A percentile compares a stretch with the other conserved stretches of the same genome.
phyloP scores from a whole-genome alignment of 2,113 vertebrate species.

The Oxyura jamaicensis region DNA sequence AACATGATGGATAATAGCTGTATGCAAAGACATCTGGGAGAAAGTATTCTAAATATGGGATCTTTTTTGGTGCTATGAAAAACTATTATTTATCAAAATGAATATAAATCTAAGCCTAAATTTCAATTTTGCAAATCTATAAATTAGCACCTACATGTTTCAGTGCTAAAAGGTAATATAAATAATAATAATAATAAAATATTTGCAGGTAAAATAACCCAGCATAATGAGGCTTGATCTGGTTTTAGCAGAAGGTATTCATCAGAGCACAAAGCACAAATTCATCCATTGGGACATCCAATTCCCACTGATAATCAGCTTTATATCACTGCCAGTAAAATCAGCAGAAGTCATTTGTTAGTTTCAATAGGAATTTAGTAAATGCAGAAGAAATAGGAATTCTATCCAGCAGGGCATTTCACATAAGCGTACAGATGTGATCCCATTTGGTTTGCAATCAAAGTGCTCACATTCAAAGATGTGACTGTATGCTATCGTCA shows the following conservation, averaged over 20 bases:
- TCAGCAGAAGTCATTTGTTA: neutral
- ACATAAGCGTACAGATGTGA: neutral
- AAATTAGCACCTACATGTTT: neutral
- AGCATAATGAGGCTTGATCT: neutral
- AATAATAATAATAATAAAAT: no score
- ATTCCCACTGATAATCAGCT: neutral
- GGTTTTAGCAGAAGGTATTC: neutral
- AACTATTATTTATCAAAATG: neutral
- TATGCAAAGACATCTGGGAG: neutral
- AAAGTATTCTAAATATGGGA: neutral
- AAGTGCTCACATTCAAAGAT: neutral
- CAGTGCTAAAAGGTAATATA: neutral
- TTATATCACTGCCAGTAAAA: neutral
- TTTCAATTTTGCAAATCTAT: neutral
- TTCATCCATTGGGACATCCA: neutral
- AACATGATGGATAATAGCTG: neutral
- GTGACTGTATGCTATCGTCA: fast-evolving
- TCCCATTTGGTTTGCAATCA: neutral
- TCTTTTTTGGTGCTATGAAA: neutral
- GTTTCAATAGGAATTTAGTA: neutral
- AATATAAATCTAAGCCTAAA: neutral
- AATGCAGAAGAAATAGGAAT: neutral
- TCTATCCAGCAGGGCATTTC: neutral
- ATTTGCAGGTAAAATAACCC: neutral
- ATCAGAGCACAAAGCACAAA: neutral